Base-by-base conservation (phyloP, 2,888 invertebrate species). In the Nineta flava region DNA sequence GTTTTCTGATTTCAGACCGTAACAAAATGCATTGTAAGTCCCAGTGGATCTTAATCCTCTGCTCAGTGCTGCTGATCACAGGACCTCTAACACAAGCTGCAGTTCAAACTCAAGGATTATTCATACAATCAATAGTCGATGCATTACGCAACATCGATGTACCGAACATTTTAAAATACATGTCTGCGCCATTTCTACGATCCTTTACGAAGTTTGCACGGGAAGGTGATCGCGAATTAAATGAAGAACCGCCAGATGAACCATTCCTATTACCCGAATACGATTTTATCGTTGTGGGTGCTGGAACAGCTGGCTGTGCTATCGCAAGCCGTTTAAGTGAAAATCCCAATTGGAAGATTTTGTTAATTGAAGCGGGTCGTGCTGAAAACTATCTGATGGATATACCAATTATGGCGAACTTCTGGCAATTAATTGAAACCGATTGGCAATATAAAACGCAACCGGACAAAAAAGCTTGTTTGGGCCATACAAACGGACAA, bases 391-490 rank as follows among this genome's bases (percentile, higher is more conserved):
- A 73, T 49, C 57, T 84, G 9, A 85, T 84, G 83, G 85, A 86
- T 60, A 71, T 86, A 26, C 86, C 86, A 0, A 66, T 83, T n/a
- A 60, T 82, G 2, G 83, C 81, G 2, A 80, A 81, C 60, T 81
- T 80, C 57, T 66, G 86, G 7, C 87, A 87, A 59, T 74, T 82
- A 56, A 75, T 76, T 5, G 70, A 76, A 41, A 76, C 83, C 43
- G 87, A 87, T 61, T 88, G 90, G 90, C 79, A 74, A 55, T 90
- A 87, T 64, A 78, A 81, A 60, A 87, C 87, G 0, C 80, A 83
- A 61, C 81, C 87, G 0, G 86, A 84, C 12, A 71, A 75, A 42
- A 74, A 69, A 1, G 85, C 85, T 1, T 86, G 85, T 55, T 82
- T 83, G 61, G 86, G 85, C 0, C 84, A 86, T 83, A 70, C 76